These are phyloP conservation scores for Panthera leo DNA, from an alignment of 2,113 vertebrate genomes.

Conservation along the genomic window DNA sequence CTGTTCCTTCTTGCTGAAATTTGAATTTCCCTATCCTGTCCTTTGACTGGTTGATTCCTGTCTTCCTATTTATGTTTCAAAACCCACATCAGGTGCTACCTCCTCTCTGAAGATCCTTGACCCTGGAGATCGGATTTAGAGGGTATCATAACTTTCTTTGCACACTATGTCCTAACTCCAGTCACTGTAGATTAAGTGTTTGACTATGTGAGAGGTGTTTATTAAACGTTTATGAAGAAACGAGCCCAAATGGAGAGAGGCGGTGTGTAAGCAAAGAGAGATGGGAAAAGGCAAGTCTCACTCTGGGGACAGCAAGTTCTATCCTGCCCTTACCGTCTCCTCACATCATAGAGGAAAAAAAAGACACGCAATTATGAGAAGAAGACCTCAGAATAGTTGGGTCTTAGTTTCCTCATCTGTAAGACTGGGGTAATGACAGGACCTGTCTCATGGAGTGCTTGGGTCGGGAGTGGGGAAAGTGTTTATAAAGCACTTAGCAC, in stretches of 20 bases:
- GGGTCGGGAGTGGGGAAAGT: too few species aligned
- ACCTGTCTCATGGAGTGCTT: background rate
- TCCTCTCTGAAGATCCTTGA: background rate
- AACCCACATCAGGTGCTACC: background rate
- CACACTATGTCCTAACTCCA: background rate
- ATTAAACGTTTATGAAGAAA: slow-evolving; percentile 19
- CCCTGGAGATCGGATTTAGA: background rate
- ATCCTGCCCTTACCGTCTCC: background rate
- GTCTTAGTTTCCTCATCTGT: background rate
- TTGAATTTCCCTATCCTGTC: background rate
- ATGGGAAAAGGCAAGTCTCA: background rate
- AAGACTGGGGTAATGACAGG: background rate
- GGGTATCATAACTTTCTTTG: background rate
- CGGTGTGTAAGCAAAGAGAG: background rate
- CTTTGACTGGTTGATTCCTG: background rate
- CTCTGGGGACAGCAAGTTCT: background rate
- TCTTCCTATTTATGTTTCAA: slow-evolving; percentile 26
- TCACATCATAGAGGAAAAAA: background rate
- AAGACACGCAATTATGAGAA: background rate
- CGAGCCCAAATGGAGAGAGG: background rate
- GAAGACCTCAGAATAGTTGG: background rate
- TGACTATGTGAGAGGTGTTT: background rate
- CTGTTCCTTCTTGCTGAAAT: background rate
- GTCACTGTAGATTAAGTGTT: background rate
- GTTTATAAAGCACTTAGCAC: background rate